Percentiles rank a stretch among this genome's conserved stretches.
These are phyloP conservation scores for Apostichopus leukothele DNA, from an alignment of 53 echinoderm and acorn worm genomes.

Conservation along the genomic window DNA sequence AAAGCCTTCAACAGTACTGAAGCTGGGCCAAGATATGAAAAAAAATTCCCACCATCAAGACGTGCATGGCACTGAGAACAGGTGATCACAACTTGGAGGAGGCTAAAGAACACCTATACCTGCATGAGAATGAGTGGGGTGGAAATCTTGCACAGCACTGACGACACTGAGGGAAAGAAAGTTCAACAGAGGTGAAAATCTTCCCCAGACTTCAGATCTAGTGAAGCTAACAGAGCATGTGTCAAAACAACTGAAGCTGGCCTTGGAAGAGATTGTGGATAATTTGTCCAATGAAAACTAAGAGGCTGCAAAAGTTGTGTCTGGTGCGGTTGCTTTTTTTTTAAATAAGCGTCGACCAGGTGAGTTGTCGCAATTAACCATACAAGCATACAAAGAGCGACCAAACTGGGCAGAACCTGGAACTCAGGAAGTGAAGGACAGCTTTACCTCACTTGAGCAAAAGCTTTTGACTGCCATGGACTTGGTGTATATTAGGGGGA, in stretches of 20 bases:
- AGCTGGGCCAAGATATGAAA: conserved; percentile 46
- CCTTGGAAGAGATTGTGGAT: neutral
- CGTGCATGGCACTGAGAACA: conserved; percentile 41
- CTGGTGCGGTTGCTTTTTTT: conserved; percentile 39
- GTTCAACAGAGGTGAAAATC: conserved; percentile 1
- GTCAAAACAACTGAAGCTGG: neutral
- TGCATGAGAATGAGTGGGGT: conserved; percentile 52
- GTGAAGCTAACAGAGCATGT: conserved; percentile 44
- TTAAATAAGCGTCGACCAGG: conserved; percentile 55
- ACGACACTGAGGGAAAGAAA: conserved; percentile 27
- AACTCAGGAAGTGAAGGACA: conserved; percentile 36
- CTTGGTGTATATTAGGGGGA: conserved; percentile 2
- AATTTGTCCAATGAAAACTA: neutral
- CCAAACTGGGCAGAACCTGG: conserved; percentile 21
- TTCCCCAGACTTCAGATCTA: conserved; percentile 52
- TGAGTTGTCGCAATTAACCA: conserved; percentile 40
- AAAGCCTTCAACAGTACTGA: conserved; percentile 44
- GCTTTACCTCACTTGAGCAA: conserved; percentile 40
- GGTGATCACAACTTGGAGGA: conserved; percentile 44
- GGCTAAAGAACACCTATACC: conserved; percentile 29
- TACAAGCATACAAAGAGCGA: conserved; percentile 20
- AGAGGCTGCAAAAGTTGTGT: conserved; percentile 34
- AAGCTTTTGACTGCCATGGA: neutral
- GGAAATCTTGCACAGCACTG: conserved; percentile 40
- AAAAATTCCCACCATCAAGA: conserved; percentile 46